Percentiles rank a stretch among this genome's conserved stretches.
Conservation (phyloP, 2,113 vertebrate genomes). For the Artemisiospiza belli region DNA sequence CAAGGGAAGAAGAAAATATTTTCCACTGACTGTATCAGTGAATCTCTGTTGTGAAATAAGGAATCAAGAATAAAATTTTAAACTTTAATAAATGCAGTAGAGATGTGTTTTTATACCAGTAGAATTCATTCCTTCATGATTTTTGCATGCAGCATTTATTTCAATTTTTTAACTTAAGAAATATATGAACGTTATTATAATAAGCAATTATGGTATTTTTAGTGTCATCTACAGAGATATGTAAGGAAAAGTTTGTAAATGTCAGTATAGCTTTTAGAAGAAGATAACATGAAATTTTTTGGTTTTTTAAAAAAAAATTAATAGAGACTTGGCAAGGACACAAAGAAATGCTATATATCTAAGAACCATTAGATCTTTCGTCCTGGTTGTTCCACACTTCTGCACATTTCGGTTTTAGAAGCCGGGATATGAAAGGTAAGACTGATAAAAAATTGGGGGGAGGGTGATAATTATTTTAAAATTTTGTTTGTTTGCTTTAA, state of each 20-base stretch:
- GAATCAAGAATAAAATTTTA: not conserved
- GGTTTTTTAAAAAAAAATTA: accelerated
- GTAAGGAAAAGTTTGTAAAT: not conserved
- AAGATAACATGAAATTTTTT: accelerated
- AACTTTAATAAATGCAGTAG: not conserved
- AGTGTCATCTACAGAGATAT: not conserved
- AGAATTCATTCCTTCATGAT: not conserved
- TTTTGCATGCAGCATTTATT: not conserved
- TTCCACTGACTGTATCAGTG: not conserved
- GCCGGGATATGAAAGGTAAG: not conserved
- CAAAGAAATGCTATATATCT: not conserved
- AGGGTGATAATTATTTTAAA: not conserved
- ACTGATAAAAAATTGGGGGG: not conserved
- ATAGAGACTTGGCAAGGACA: not conserved
- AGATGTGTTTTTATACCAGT: not conserved
- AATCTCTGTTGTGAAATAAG: not conserved
- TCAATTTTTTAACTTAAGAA: not conserved
- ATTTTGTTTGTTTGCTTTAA: not conserved
- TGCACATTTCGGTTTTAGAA: not conserved
- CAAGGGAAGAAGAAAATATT: not conserved
- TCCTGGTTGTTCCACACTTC: not conserved
- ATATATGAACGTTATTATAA: not conserved
- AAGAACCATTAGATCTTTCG: not conserved
- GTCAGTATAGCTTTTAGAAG: not conserved
- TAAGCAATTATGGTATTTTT: not conserved